Conservation (phyloP, 1,140 invertebrate species). For the Ptiloglossa arizonensis region DNA sequence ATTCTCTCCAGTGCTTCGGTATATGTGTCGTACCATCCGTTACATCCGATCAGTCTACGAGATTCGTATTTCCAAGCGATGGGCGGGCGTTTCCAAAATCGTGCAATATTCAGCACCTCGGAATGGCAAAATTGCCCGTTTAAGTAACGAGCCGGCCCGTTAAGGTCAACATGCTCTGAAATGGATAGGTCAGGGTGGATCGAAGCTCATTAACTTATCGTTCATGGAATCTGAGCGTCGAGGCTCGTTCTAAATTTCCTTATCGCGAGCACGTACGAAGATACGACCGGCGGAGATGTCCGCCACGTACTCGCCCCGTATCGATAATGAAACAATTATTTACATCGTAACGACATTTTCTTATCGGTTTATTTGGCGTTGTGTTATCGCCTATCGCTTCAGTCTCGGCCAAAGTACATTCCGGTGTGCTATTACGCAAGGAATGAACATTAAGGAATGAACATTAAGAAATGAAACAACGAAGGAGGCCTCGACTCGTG, state of each 20-base stretch:
- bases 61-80: too few species aligned
- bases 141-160: neutral
- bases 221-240: neutral
- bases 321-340: conserved; percentile 9
- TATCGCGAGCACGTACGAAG: neutral
- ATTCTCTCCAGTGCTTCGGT: too few species aligned
- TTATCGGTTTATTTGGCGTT: neutral
- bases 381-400: neutral
- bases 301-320: neutral
- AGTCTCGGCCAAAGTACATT: too few species aligned
- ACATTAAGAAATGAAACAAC: too few species aligned
- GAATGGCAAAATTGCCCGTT: too few species aligned
- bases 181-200: conserved; percentile 5
- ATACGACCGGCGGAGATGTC: neutral
- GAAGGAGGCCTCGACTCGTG: too few species aligned
- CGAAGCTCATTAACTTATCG: conserved; percentile 6
- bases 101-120: too few species aligned
- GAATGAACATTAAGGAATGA: too few species aligned
- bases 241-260: neutral
- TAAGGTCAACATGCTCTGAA: neutral
- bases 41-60: too few species aligned
- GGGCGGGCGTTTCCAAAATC: too few species aligned
- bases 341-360: neutral
- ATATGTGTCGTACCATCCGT: too few species aligned
- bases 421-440: too few species aligned